These are phyloP conservation scores for Xestia sexstrigata DNA, from an alignment of 2,888 invertebrate species.

Conservation along the genomic window DNA sequence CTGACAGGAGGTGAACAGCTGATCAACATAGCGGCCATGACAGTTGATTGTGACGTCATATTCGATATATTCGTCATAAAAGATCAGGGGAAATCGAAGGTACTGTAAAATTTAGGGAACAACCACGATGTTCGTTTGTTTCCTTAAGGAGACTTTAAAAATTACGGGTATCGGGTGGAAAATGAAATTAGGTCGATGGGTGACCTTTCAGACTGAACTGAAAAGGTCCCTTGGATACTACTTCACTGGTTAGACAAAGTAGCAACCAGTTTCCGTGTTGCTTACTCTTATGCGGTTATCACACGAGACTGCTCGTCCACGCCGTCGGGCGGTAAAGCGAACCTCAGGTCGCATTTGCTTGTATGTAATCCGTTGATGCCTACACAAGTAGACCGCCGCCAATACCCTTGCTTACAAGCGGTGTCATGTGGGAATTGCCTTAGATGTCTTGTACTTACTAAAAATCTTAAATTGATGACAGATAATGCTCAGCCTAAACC, in stretches of 20 bases:
- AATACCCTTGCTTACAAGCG: background rate
- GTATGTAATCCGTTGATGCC: background rate
- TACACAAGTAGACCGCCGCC: background rate
- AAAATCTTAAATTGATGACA: background rate
- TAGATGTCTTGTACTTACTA: background rate
- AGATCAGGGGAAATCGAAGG: constrained; percentile 1
- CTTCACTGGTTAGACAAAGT: background rate
- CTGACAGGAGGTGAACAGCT: constrained; percentile 29
- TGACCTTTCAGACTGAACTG: too few relatives aligned
- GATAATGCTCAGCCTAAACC: background rate
- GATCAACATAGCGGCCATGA: constrained; percentile 38
- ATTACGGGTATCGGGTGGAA: background rate
- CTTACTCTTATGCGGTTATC: background rate
- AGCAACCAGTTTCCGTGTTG: background rate
- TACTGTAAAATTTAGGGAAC: constrained; percentile 1
- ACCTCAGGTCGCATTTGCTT: background rate
- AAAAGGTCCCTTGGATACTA: background rate
- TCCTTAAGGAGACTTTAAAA: constrained; percentile 24
- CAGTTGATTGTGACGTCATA: constrained; percentile 39
- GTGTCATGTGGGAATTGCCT: background rate
- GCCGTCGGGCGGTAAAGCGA: too few relatives aligned
- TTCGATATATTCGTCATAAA: too few relatives aligned
- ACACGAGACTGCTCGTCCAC: background rate
- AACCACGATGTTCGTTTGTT: constrained; percentile 13
- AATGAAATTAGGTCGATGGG: constrained; percentile 1